These are phyloP conservation scores for Orientallactaga sibirica DNA, from an alignment of 2,797 vertebrate genomes.

Conservation along the genomic window DNA sequence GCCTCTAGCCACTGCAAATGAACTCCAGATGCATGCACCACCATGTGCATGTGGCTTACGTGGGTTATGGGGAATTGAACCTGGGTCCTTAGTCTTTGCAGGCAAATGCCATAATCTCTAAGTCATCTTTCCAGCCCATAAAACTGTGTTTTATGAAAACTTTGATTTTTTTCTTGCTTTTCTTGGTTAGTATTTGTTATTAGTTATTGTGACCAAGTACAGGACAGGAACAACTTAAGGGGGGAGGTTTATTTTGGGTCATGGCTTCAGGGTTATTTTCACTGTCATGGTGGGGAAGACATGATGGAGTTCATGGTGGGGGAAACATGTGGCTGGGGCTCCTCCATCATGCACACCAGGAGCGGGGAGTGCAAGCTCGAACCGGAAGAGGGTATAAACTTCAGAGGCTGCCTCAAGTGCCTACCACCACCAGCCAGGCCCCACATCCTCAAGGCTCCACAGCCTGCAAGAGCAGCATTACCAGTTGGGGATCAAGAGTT, in stretches of 20 bases:
- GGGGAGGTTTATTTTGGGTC: neutral
- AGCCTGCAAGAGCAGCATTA: too few relatives aligned
- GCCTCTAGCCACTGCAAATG: too few relatives aligned
- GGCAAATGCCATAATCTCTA: too few relatives aligned
- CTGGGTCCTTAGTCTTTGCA: too few relatives aligned
- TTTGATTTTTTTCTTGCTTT: conserved; percentile 25
- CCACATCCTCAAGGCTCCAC: neutral
- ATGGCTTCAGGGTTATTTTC: neutral
- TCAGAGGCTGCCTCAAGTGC: neutral
- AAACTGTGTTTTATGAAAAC: neutral
- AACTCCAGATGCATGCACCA: too few relatives aligned
- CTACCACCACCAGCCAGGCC: neutral
- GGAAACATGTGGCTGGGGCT: neutral
- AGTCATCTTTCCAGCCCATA: neutral
- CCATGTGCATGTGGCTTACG: too few relatives aligned
- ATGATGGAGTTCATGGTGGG: neutral
- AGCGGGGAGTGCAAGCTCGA: neutral
- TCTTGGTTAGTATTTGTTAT: neutral
- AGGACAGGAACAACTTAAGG: too few relatives aligned
- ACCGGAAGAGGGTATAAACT: neutral
- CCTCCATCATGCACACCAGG: too few relatives aligned
- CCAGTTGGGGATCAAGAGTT: neutral
- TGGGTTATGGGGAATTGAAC: too few relatives aligned
- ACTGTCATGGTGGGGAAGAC: neutral
- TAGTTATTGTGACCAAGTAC: neutral